Conservation (phyloP, 1,140 invertebrate species). For the Amphibalanus amphitrite region DNA sequence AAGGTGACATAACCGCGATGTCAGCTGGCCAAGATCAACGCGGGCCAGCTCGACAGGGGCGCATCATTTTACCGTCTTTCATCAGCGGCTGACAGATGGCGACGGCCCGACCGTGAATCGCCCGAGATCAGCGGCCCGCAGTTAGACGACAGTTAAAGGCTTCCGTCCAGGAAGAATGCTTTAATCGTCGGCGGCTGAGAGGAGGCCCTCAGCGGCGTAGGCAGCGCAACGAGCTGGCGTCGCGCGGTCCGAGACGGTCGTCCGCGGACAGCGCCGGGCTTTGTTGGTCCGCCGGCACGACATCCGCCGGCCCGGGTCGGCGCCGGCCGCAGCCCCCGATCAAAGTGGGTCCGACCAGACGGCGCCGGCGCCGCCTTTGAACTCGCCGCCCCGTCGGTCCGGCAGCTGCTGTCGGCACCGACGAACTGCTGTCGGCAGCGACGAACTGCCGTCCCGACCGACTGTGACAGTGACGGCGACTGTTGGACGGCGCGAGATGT, state of each 20-base stretch:
- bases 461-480: background rate
- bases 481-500: background rate
- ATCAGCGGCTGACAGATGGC: background rate
- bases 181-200: background rate
- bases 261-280: background rate
- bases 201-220: background rate
- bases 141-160: background rate
- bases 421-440: too few relatives aligned
- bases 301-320: background rate
- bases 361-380: background rate
- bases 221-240: too few relatives aligned
- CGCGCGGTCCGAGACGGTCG: too few relatives aligned
- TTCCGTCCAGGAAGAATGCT: background rate
- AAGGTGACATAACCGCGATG: background rate
- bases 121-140: background rate
- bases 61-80: background rate
- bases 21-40: background rate
- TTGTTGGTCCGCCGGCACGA: background rate
- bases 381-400: background rate
- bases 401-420: background rate
- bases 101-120: background rate
- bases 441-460: too few relatives aligned
- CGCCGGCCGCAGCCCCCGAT: background rate
- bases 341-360: background rate
- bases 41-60: too few relatives aligned